Percentiles rank a stretch among this genome's conserved stretches.
Evolutionary conservation across 1,140 invertebrate genomes (phyloP).

Genomic region (Drosophila pseudoananassae): DNA sequence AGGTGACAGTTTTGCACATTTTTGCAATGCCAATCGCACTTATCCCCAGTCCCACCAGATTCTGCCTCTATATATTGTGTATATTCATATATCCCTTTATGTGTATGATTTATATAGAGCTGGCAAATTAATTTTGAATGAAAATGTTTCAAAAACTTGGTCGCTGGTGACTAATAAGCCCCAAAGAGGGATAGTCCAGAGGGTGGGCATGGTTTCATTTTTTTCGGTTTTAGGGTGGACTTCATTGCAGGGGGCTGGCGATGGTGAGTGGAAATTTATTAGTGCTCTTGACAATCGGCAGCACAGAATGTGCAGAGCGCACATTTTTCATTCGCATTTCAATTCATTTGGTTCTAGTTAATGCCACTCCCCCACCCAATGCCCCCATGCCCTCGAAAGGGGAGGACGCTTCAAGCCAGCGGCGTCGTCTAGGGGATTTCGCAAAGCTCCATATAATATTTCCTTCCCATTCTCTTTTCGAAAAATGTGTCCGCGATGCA

Average conservation of each 20-base stretch:
- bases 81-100: not conserved
- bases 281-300: constrained; percentile 78
- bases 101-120: constrained; percentile 36
- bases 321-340: constrained; percentile 74
- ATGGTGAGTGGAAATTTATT: constrained; percentile 69
- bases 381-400: not conserved
- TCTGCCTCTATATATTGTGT: not conserved
- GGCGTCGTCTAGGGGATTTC: constrained; percentile 8
- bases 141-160: constrained; percentile 26
- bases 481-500: constrained; percentile 46
- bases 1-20: constrained; percentile 45
- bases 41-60: constrained; percentile 31
- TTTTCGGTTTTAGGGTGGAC: not conserved
- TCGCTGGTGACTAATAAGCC: constrained; percentile 50
- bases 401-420: not conserved
- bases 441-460: not conserved
- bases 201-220: constrained; percentile 4
- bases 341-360: constrained; percentile 55
- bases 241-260: constrained; percentile 10
- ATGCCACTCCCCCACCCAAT: constrained; percentile 13
- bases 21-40: constrained; percentile 47
- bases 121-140: constrained; percentile 39
- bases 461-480: not conserved
- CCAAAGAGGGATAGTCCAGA: not conserved
- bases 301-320: constrained; percentile 63